Percentiles rank a stretch among this genome's conserved stretches.
Conservation (phyloP, 2,888 invertebrate species). For the Hypolimnas misippus region DNA sequence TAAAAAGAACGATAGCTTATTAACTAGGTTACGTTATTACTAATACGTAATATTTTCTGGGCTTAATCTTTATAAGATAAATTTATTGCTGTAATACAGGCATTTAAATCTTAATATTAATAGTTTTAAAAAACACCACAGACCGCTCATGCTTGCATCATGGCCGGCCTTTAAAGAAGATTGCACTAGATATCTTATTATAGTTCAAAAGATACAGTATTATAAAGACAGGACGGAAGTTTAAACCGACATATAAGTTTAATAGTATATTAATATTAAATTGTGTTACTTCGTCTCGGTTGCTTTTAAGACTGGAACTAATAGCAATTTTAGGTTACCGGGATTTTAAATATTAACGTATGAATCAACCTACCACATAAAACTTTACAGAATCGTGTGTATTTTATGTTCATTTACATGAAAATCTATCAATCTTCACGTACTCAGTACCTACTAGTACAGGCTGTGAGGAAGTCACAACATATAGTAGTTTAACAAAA, state of each 20-base stretch:
- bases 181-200: too few species aligned
- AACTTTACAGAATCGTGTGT: conserved; percentile 17
- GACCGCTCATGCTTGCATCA: too few species aligned
- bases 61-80: background rate
- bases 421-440: conserved; percentile 22
- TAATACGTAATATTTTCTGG: background rate
- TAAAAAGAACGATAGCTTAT: conserved; percentile 19
- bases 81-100: too few species aligned
- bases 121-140: too few species aligned
- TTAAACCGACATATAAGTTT: too few species aligned
- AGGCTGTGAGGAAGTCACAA: conserved; percentile 9
- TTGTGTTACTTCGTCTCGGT: too few species aligned
- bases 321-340: background rate
- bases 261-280: too few species aligned
- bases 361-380: conserved; percentile 12
- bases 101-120: too few species aligned
- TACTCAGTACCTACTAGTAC: conserved; percentile 2
- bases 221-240: too few species aligned
- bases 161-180: too few species aligned
- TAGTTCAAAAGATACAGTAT: too few species aligned
- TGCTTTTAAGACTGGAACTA: too few species aligned
- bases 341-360: conserved; percentile 8
- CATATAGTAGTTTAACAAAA: conserved; percentile 12
- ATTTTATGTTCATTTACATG: conserved; percentile 9
- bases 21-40: conserved; percentile 9